Base-by-base conservation (phyloP, 2,113 vertebrate genomes). In the Psittacula cyanocephala region DNA sequence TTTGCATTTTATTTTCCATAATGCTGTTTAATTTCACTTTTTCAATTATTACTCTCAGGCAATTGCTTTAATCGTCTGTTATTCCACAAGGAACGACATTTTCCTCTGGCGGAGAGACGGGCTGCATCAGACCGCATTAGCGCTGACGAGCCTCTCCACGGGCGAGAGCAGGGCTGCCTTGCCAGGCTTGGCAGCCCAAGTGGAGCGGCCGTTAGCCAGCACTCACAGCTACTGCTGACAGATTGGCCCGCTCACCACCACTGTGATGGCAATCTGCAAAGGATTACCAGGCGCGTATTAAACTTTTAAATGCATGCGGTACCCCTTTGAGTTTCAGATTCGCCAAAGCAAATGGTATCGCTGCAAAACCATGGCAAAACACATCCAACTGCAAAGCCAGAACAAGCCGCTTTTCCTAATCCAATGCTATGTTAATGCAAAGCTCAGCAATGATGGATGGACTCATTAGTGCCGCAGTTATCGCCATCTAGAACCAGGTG, bases 31-130 rank as follows among this genome's bases (percentile, higher is more conserved):
- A 97, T 97, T 98, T 95, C 96, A 92, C 89, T 97, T 96, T 93
- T 97, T 93, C 95, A 97, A 95, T 97, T 97, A 97, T 93, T 96
- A 94, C 91, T 97, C 94, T 97, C 94, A 95, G 97, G 96, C 97
- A 97, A 97, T 89, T 86, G 86, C 95, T 98, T 98, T 98, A 97
- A 97, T 98, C 97, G 97, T 97, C 95, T 92, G 92, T 85, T 96
- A 95, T 93, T 97, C 97, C 95, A 96, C 60, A 78, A 98, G 96
- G 96, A 98, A 92, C 23, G 53, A 87, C 95, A 93, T 95, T 95
- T 92, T 97, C 97, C 93, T 95, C 95, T 93, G 97, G 96, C 89
- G 72, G 95, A 83, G 89, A 92, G 88, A 93, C 52, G 60, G 87
- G 93, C 84, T 72, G 86, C 79, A 96, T 97, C 92, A 91, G 88